These are phyloP conservation scores for Alethe castanea DNA, from an alignment of 2,113 vertebrate species.

Conservation along the genomic window DNA sequence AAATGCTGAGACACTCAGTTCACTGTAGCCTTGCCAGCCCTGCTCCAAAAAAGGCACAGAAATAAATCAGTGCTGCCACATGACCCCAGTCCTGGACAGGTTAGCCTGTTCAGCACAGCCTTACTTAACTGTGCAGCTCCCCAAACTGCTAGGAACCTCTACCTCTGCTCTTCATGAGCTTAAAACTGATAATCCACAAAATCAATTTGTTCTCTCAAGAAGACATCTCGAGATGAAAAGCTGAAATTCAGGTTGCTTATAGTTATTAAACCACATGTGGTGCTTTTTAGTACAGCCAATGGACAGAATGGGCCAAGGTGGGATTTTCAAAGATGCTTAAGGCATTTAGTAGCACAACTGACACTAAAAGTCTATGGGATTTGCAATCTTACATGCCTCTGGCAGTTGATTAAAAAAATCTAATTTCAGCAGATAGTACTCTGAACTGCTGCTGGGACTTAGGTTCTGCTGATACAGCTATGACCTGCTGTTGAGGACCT, in stretches of 20 bases:
- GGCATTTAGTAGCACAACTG: neutral
- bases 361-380: neutral
- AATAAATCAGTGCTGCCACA: neutral
- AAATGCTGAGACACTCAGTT: neutral
- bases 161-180: neutral
- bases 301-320: neutral
- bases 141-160: neutral
- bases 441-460: neutral
- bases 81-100: neutral
- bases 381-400: neutral
- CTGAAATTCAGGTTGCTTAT: constrained; percentile 14
- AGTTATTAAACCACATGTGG: neutral
- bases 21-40: neutral
- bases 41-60: neutral
- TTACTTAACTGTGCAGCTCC: neutral
- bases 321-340: neutral
- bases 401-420: neutral
- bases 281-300: neutral
- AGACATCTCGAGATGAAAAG: neutral
- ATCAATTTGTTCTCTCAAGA: constrained; percentile 18
- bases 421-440: neutral
- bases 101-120: neutral
- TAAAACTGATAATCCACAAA: constrained; percentile 18
- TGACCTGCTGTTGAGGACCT: neutral
- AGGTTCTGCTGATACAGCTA: constrained; percentile 1